Conservation (phyloP, 2,113 vertebrate species). For the Cervus canadensis region DNA sequence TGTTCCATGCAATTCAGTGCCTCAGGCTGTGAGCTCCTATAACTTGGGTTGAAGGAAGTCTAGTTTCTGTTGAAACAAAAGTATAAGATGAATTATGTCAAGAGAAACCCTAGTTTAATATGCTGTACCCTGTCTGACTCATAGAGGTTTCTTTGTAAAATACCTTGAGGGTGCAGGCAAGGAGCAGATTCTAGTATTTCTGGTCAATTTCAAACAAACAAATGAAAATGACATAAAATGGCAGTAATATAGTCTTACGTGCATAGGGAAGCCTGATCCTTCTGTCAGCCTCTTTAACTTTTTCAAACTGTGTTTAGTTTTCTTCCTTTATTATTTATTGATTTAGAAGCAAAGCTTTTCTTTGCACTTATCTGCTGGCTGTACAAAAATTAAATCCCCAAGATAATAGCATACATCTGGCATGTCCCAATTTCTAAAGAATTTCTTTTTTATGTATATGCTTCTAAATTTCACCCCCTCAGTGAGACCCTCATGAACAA, state of each 20-base stretch:
- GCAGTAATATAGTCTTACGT: not conserved
- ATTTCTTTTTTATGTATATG: not conserved
- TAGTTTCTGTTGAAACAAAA: constrained; percentile 59
- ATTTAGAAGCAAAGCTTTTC: not conserved
- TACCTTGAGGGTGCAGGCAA: constrained; percentile 13
- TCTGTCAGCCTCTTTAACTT: not conserved
- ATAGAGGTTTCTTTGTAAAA: constrained; percentile 40
- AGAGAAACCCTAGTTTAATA: constrained; percentile 28
- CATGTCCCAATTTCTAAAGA: not conserved
- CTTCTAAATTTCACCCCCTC: not conserved
- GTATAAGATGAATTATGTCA: constrained; percentile 43
- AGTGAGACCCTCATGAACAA: not conserved
- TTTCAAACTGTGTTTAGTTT: not conserved
- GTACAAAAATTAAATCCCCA: not conserved
- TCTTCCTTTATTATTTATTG: constrained; percentile 17
- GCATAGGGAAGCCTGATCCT: not conserved
- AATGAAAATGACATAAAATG: constrained; percentile 55
- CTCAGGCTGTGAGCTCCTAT: constrained; percentile 1
- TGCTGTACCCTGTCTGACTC: not conserved
- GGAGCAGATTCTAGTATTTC: not conserved
- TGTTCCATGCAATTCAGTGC: constrained; percentile 17
- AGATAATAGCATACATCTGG: not conserved
- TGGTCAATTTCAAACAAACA: constrained; percentile 50
- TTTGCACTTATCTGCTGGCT: not conserved
- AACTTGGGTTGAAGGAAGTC: constrained; percentile 40